Conservation (phyloP, 2,888 invertebrate genomes). For the Hirtodrosophila histrioides region DNA sequence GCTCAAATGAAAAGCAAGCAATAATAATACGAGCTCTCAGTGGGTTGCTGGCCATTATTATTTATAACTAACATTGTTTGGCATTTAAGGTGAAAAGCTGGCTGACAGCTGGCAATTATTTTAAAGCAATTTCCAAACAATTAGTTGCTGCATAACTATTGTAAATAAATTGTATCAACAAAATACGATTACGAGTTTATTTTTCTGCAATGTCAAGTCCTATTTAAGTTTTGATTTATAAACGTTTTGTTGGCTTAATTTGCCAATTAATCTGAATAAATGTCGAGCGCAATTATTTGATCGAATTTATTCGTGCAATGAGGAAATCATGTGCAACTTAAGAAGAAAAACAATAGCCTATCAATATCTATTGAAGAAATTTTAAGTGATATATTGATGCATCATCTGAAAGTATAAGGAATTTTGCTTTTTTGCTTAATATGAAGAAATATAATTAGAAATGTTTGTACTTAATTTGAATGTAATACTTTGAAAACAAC, state of each 20-base stretch:
- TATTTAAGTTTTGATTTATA: conserved; percentile 49
- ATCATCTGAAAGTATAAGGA: no score
- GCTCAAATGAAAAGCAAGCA: conserved; percentile 66
- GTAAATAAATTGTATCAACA: conserved; percentile 42
- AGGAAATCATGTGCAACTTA: conserved; percentile 19
- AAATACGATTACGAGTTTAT: conserved; percentile 24
- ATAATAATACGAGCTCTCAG: conserved; percentile 28
- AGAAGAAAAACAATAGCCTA: neutral
- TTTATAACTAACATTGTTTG: conserved; percentile 66
- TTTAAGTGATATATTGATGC: no score
- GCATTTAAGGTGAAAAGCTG: conserved; percentile 53
- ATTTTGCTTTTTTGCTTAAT: no score
- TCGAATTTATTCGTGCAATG: conserved; percentile 17
- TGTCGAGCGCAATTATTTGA: conserved; percentile 26
- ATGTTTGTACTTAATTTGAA: no score
- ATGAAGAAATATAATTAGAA: no score
- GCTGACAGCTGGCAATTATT: conserved; percentile 57
- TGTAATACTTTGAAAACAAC: no score
- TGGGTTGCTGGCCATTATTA: conserved; percentile 56
- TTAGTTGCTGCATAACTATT: conserved; percentile 63
- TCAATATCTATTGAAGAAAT: no score
- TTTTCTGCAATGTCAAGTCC: conserved; percentile 27
- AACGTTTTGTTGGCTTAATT: conserved; percentile 27
- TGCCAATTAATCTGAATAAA: conserved; percentile 60
- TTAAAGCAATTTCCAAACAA: conserved; percentile 57